Percentiles rank a stretch among this genome's conserved stretches.
These are phyloP conservation scores for Ariopsis seemanni DNA, from an alignment of 2,113 vertebrate genomes.

Conservation along the genomic window DNA sequence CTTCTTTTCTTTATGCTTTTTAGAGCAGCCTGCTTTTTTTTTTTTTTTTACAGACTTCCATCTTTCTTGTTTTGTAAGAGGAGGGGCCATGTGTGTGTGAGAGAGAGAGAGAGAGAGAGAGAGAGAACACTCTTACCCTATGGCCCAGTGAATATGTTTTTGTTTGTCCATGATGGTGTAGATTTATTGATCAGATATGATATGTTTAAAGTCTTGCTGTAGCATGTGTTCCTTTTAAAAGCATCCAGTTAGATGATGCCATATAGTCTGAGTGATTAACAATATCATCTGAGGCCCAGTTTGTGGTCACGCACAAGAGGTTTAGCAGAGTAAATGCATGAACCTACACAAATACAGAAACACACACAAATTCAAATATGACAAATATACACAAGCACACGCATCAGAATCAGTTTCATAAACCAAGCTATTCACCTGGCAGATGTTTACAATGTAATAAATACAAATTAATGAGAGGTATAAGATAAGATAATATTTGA, in stretches of 20 bases:
- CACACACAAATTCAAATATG: background rate
- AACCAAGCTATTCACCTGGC: background rate
- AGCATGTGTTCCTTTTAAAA: slow-evolving; percentile 49
- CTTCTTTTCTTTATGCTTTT: slow-evolving; percentile 12
- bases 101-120: slow-evolving; percentile 27
- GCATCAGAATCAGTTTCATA: background rate
- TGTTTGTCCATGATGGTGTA: slow-evolving; percentile 40
- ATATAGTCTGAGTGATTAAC: slow-evolving; percentile 34
- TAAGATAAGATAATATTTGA: background rate
- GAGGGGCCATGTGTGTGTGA: background rate
- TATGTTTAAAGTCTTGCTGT: slow-evolving; percentile 51
- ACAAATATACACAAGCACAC: background rate
- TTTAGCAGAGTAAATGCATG: background rate
- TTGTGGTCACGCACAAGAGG: slow-evolving; percentile 16
- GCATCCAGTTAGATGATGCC: slow-evolving; percentile 51
- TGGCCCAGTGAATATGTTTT: slow-evolving; percentile 41
- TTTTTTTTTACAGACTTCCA: slow-evolving; percentile 17
- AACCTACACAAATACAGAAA: slow-evolving; percentile 6
- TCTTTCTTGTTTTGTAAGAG: slow-evolving; percentile 37
- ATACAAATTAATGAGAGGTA: background rate
- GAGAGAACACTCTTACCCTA: slow-evolving; percentile 26
- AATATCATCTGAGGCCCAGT: slow-evolving; percentile 9
- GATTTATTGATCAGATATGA: slow-evolving; percentile 57
- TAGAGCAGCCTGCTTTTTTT: slow-evolving; percentile 11
- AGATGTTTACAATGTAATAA: background rate